A percentile compares a stretch with the other conserved stretches of the same genome.
Conservation (phyloP, 2,113 vertebrate genomes). For the Centropristis striata region DNA sequence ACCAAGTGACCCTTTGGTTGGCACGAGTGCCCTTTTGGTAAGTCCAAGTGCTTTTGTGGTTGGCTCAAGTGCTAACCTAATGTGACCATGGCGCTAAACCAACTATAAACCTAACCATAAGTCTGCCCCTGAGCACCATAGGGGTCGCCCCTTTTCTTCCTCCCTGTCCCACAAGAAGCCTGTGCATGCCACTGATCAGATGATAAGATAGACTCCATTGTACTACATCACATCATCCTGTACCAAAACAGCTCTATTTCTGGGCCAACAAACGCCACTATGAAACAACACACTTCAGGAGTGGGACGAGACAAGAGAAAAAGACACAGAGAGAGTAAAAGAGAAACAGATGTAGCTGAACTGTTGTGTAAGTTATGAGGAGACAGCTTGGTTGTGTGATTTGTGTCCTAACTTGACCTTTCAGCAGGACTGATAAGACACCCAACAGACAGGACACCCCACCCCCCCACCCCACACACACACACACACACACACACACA, state of each 20-base stretch:
- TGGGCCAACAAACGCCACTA: conserved; percentile 23
- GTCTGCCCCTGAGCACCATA: neutral
- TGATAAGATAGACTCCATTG: neutral
- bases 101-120: neutral
- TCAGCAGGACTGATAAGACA: conserved; percentile 57
- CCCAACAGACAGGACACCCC: conserved; percentile 22
- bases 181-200: conserved; percentile 18
- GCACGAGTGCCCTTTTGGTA: neutral
- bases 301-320: conserved; percentile 6
- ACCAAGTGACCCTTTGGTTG: conserved; percentile 6
- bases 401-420: conserved; percentile 75
- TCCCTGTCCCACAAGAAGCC: neutral
- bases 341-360: conserved; percentile 78
- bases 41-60: conserved; percentile 11
- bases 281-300: conserved; percentile 24
- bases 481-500: no score
- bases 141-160: neutral
- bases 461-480: conserved; percentile 20
- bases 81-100: neutral
- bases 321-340: conserved; percentile 50
- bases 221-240: neutral
- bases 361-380: conserved; percentile 65
- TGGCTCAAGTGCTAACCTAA: conserved; percentile 17
- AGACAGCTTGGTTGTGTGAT: conserved; percentile 54
- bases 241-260: neutral